Conservation (phyloP, 2,888 invertebrate genomes). For the Marasmarcha lunaedactyla region DNA sequence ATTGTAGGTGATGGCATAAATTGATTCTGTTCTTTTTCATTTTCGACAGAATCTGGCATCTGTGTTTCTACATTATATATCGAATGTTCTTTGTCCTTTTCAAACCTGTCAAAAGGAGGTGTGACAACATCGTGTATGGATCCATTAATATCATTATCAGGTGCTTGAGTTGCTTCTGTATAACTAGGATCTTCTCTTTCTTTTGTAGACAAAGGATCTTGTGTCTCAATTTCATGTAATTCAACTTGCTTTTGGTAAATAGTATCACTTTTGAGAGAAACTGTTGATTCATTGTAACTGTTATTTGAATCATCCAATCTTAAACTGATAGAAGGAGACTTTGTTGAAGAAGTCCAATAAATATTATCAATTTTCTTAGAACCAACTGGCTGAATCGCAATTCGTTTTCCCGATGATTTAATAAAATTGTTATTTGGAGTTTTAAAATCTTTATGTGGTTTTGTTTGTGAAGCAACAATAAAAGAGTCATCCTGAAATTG, state of each 20-base stretch:
- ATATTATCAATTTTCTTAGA: conserved; percentile 37
- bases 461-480: conserved; percentile 35
- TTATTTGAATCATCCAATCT: conserved; percentile 25
- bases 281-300: conserved; percentile 3
- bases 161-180: conserved; percentile 29
- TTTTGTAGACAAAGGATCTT: conserved; percentile 20
- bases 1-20: conserved; percentile 13
- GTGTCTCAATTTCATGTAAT: conserved; percentile 36
- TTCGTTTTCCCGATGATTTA: conserved; percentile 33
- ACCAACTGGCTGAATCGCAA: conserved; percentile 34
- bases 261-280: neutral
- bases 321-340: conserved; percentile 32
- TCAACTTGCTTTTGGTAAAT: neutral
- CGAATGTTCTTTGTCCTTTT: neutral
- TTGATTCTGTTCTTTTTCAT: conserved; percentile 2
- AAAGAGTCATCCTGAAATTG: conserved; percentile 53
- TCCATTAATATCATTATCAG: conserved; percentile 6
- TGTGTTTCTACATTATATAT: conserved; percentile 6
- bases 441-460: conserved; percentile 21
- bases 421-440: conserved; percentile 31
- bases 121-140: conserved; percentile 14
- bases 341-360: conserved; percentile 42
- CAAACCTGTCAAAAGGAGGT: conserved; percentile 5
- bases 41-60: too few species aligned
- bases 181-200: conserved; percentile 30